Evolutionary conservation across 1,140 invertebrate genomes (phyloP).

Genomic region (Holcopasites calliopsidis): DNA sequence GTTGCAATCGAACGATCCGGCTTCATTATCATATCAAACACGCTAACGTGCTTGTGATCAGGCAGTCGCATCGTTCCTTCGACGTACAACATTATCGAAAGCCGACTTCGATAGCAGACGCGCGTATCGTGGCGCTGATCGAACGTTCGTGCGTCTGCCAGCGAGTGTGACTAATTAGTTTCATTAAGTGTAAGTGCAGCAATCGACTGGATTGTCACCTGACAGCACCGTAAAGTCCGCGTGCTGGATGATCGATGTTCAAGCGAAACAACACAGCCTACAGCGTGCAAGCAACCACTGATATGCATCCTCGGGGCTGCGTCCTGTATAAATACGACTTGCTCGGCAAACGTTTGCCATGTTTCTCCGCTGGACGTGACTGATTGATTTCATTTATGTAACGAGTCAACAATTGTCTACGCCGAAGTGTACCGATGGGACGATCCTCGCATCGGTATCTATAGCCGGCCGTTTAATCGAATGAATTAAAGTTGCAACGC

Average conservation of each 20-base stretch:
- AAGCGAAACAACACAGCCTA: too few relatives aligned
- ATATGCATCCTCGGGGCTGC: not conserved
- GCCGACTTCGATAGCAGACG: conserved; percentile 3
- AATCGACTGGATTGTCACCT: conserved; percentile 28
- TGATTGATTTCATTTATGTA: conserved; percentile 45
- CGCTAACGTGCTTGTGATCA: conserved; percentile 22
- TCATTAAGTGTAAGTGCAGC: conserved; percentile 40
- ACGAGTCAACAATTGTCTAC: too few relatives aligned
- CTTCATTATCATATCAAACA: conserved; percentile 10
- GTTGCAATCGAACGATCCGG: not conserved
- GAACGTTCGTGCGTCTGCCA: not conserved
- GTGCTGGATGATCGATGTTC: conserved; percentile 22
- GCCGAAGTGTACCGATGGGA: too few relatives aligned
- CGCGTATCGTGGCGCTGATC: conserved; percentile 23
- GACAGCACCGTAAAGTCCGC: conserved; percentile 2
- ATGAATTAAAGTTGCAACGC: too few relatives aligned
- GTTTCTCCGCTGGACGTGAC: not conserved
- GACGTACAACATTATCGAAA: conserved; percentile 25
- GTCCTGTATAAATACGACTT: conserved; percentile 9
- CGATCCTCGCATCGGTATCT: too few relatives aligned
- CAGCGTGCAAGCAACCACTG: not conserved
- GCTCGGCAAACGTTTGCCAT: not conserved
- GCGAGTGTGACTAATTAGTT: conserved; percentile 45
- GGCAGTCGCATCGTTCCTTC: too few relatives aligned
- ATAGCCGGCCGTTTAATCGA: too few relatives aligned